Conservation (phyloP, 2,888 invertebrate species). For the Perizoma affinitatum region DNA sequence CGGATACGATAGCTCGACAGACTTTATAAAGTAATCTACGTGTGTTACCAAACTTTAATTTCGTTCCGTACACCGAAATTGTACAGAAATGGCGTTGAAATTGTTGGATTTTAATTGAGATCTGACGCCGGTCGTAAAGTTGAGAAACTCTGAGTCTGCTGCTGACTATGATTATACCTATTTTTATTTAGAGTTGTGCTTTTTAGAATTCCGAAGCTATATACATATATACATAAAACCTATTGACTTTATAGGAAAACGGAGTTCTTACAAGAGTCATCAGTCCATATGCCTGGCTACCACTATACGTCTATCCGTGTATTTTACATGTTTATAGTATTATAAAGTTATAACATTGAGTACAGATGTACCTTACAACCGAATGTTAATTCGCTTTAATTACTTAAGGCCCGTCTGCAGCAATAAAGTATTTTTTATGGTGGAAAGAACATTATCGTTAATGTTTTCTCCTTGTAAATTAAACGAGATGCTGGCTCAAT, state of each 20-base stretch:
- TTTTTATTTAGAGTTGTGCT: conserved; percentile 22
- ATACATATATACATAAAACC: too few species aligned
- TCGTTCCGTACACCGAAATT: conserved; percentile 56
- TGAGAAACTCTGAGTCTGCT: conserved; percentile 33
- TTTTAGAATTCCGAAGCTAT: neutral
- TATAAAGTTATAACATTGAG: conserved; percentile 49
- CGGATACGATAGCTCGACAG: conserved; percentile 34
- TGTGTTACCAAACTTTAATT: conserved; percentile 74
- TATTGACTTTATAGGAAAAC: too few species aligned
- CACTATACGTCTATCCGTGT: too few species aligned
- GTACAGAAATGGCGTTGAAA: conserved; percentile 51
- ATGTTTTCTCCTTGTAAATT: conserved; percentile 73
- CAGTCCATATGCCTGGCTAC: too few species aligned
- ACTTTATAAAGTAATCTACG: conserved; percentile 26
- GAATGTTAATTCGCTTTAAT: conserved; percentile 77
- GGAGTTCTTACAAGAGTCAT: too few species aligned
- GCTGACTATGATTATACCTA: conserved; percentile 18
- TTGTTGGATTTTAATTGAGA: conserved; percentile 76
- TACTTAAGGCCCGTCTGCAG: conserved; percentile 61
- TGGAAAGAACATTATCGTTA: conserved; percentile 65
- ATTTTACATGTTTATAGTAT: conserved; percentile 4
- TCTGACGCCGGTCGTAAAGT: conserved; percentile 51
- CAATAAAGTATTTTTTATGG: conserved; percentile 75
- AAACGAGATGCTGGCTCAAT: conserved; percentile 57
- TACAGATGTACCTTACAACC: conserved; percentile 69